Percentiles rank a stretch among this genome's conserved stretches.
Conservation (phyloP, 2,888 invertebrate genomes). For the Clusia tigrina region DNA sequence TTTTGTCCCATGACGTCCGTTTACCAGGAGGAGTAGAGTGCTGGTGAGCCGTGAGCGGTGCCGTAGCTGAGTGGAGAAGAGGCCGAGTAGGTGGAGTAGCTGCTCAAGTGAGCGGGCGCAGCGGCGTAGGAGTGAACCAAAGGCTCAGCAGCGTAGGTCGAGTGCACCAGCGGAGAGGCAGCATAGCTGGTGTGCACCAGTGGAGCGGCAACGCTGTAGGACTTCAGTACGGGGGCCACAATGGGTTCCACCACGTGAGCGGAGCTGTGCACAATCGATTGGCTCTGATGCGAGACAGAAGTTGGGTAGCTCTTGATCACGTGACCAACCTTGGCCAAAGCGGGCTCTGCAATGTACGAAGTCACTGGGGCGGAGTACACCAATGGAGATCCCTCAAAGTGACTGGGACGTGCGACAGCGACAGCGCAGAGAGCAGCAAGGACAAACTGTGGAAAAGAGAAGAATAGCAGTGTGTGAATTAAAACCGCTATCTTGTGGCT, state of each 20-base stretch:
- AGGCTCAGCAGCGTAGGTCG: constrained; percentile 30
- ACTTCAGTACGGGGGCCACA: constrained; percentile 42
- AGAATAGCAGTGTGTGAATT: neutral
- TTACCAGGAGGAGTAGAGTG: constrained; percentile 47
- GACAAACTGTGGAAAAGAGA: constrained; percentile 41
- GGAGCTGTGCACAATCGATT: constrained; percentile 64
- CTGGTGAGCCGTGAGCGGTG: constrained; percentile 31
- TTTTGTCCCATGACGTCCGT: constrained; percentile 41
- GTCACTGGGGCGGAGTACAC: constrained; percentile 46
- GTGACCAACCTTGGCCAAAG: constrained; percentile 52
- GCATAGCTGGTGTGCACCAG: constrained; percentile 28
- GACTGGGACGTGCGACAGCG: constrained; percentile 59
- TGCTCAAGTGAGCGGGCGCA: constrained; percentile 21
- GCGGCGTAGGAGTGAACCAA: constrained; percentile 30
- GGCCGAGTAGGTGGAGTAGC: constrained; percentile 27
- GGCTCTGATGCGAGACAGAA: constrained; percentile 67
- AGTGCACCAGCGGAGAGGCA: constrained; percentile 30
- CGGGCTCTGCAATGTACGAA: constrained; percentile 48
- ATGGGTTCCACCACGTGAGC: constrained; percentile 47
- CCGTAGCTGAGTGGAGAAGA: constrained; percentile 33
- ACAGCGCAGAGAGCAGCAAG: constrained; percentile 58
- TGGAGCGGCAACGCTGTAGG: constrained; percentile 30
- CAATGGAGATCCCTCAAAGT: constrained; percentile 39
- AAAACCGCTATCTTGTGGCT: neutral
- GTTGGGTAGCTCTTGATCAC: constrained; percentile 64